phyloP scores from a whole-genome alignment of 2,888 invertebrate genomes.

The Chrysotoxum bicinctum region DNA sequence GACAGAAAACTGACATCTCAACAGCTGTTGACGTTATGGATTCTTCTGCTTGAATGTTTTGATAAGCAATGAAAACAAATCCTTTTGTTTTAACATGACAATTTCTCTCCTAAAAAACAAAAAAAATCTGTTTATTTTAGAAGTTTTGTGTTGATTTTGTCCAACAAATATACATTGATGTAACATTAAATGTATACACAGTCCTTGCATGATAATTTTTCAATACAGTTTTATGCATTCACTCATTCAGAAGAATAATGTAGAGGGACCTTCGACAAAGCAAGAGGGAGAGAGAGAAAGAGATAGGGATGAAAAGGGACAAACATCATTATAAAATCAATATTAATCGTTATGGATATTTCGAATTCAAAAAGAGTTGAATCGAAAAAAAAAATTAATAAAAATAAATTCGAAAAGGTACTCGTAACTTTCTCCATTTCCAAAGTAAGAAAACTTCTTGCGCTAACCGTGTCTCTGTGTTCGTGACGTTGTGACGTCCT shows the following conservation, averaged over 20 bases:
- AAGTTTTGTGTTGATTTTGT: constrained; percentile 23
- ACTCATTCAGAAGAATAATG: neutral
- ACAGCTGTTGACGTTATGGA: neutral
- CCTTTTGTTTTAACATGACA: neutral
- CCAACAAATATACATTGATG: constrained; percentile 2
- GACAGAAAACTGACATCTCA: neutral
- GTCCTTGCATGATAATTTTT: neutral
- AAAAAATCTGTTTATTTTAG: neutral
- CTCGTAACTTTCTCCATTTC: constrained; percentile 32
- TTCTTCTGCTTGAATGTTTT: constrained; percentile 5
- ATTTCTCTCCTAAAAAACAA: neutral
- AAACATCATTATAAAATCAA: constrained; percentile 35
- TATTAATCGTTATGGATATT: constrained; percentile 46
- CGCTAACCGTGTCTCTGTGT: neutral
- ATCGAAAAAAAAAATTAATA: neutral
- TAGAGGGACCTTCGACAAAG: neutral
- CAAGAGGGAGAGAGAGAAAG: neutral
- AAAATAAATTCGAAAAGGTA: constrained; percentile 33
- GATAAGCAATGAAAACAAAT: constrained; percentile 16
- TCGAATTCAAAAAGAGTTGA: neutral
- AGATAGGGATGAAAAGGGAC: neutral
- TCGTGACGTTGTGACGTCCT: constrained; percentile 10
- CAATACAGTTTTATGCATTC: neutral
- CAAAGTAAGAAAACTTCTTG: constrained; percentile 1
- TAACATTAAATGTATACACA: neutral